Conservation (phyloP, 64 coral and sea anemone species). For the Porites lutea region DNA sequence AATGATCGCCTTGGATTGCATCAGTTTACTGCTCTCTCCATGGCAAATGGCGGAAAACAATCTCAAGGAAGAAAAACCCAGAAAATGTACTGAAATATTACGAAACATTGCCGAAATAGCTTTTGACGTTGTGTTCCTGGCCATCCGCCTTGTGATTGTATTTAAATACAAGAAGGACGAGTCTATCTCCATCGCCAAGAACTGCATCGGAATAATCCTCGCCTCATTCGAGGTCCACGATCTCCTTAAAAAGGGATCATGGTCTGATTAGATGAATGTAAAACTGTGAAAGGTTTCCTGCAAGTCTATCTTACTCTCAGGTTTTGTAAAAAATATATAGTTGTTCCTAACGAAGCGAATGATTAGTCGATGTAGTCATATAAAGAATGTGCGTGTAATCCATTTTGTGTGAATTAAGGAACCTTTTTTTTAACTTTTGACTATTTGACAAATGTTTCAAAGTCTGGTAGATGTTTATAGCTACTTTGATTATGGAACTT, state of each 20-base stretch:
- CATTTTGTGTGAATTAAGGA: too few species aligned
- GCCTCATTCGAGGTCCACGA: conserved; percentile 9
- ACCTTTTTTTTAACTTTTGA: too few species aligned
- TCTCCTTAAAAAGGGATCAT: too few species aligned
- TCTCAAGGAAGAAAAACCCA: neutral
- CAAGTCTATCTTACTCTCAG: too few species aligned
- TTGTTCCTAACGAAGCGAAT: too few species aligned
- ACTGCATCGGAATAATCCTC: conserved; percentile 39
- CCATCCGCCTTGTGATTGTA: conserved; percentile 44
- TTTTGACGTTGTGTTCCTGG: conserved; percentile 51
- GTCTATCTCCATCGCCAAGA: conserved; percentile 80
- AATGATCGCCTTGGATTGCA: conserved; percentile 38
- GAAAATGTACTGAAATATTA: neutral
- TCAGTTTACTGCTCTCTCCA: conserved; percentile 22
- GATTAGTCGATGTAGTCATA: too few species aligned
- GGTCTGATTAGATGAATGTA: neutral
- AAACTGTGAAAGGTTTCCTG: neutral
- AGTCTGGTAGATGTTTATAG: too few species aligned
- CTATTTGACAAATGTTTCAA: too few species aligned
- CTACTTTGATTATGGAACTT: too few species aligned
- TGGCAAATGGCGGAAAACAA: conserved; percentile 23
- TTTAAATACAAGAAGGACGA: conserved; percentile 10
- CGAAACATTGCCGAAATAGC: conserved; percentile 35
- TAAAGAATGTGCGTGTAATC: too few species aligned
- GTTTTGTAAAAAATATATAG: too few species aligned